These are phyloP conservation scores for Hyla sarda DNA, from an alignment of 2,113 vertebrate genomes.

Conservation along the genomic window DNA sequence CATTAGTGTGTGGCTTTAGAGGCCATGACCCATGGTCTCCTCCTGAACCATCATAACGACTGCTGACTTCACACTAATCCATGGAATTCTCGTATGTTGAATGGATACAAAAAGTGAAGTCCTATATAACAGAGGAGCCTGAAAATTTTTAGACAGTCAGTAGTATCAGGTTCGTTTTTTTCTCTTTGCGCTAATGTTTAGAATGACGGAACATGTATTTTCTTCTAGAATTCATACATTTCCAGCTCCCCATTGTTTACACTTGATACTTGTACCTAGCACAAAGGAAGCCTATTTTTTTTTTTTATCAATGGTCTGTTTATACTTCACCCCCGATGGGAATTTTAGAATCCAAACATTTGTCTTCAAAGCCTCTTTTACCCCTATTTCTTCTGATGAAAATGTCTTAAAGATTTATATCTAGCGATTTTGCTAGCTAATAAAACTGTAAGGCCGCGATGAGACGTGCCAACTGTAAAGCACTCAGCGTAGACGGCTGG, in stretches of 20 bases:
- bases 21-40: conserved; percentile 28
- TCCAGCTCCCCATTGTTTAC: not conserved
- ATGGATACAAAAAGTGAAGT: not conserved
- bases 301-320: conserved; percentile 13
- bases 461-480: conserved; percentile 62
- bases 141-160: not conserved
- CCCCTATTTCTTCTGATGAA: not conserved
- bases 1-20: conserved; percentile 37
- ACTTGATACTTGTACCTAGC: not conserved
- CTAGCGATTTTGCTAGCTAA: conserved; percentile 11
- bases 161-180: not conserved
- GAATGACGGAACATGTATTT: not conserved
- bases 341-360: conserved; percentile 47
- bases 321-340: not conserved
- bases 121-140: not conserved
- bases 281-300: conserved; percentile 8
- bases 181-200: not conserved
- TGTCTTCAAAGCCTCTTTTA: conserved; percentile 14
- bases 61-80: conserved; percentile 57
- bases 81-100: conserved; percentile 44
- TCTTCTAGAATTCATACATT: not conserved
- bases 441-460: not conserved
- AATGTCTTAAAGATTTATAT: not conserved
- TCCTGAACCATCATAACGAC: conserved; percentile 33
- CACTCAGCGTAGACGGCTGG: conserved; percentile 10